These are phyloP conservation scores for Caranx melampygus DNA, from an alignment of 2,113 vertebrate species.

Conservation along the genomic window DNA sequence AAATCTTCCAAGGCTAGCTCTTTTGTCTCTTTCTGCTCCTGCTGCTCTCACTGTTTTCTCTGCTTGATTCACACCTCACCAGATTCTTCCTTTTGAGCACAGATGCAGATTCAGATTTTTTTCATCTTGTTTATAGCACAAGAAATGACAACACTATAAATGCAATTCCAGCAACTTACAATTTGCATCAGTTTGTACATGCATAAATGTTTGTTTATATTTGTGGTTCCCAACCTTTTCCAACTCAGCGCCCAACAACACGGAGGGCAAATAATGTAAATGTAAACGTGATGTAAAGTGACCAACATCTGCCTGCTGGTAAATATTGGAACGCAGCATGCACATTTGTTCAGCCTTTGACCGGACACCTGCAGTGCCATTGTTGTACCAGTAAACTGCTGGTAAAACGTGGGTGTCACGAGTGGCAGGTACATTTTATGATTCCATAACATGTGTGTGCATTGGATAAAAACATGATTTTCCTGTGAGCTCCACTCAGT, in stretches of 20 bases:
- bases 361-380: neutral
- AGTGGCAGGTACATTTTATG: neutral
- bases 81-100: too few species aligned
- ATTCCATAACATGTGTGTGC: neutral
- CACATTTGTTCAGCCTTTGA: neutral
- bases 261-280: neutral
- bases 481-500: conserved; percentile 1
- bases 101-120: too few species aligned
- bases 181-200: too few species aligned
- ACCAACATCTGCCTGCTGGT: conserved; percentile 13
- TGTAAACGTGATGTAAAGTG: conserved; percentile 2
- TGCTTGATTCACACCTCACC: too few species aligned
- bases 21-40: too few species aligned
- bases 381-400: neutral
- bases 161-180: too few species aligned
- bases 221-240: neutral
- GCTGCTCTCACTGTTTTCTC: too few species aligned
- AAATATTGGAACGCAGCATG: neutral
- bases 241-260: neutral
- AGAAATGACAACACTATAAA: too few species aligned
- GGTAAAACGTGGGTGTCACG: neutral
- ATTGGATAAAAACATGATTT: neutral
- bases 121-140: too few species aligned
- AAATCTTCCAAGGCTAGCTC: too few species aligned
- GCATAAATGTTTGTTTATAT: too few species aligned